A percentile compares a stretch with the other conserved stretches of the same genome.
Conservation (phyloP, 1,140 invertebrate species). For the Aphaenogaster rudis region DNA sequence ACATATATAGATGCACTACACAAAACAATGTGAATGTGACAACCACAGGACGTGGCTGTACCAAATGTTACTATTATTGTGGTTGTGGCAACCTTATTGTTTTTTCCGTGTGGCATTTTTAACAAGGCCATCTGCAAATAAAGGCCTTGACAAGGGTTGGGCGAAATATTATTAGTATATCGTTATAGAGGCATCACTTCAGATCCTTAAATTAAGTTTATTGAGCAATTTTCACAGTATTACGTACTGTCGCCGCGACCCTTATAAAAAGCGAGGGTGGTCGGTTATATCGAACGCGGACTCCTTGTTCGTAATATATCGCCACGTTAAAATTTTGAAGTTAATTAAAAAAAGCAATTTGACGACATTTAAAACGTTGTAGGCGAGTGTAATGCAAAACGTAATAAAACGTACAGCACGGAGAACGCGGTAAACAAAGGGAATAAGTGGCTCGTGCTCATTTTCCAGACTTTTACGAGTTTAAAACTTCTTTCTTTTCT, state of each 20-base stretch:
- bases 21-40: too few species aligned
- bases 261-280: constrained; percentile 72
- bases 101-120: too few species aligned
- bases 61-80: too few species aligned
- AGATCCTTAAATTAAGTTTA: constrained; percentile 81
- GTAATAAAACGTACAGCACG: constrained; percentile 34
- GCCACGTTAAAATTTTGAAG: constrained; percentile 59
- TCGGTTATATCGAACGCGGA: constrained; percentile 64
- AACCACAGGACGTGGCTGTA: too few species aligned
- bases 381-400: constrained; percentile 42
- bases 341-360: constrained; percentile 66
- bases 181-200: constrained; percentile 73
- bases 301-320: constrained; percentile 22
- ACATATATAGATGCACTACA: too few species aligned
- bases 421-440: constrained; percentile 71
- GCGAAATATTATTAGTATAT: constrained; percentile 80
- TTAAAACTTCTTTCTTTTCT: constrained; percentile 44
- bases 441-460: constrained; percentile 61
- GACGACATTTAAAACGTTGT: constrained; percentile 52
- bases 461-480: constrained; percentile 73
- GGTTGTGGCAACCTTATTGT: too few species aligned
- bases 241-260: constrained; percentile 70
- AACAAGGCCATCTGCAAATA: constrained; percentile 60
- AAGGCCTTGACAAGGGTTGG: constrained; percentile 30
- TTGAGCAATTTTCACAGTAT: constrained; percentile 80